A percentile compares a stretch with the other conserved stretches of the same genome.
Conservation (phyloP, 2,888 invertebrate species). For the Apomyelois bistriatella region DNA sequence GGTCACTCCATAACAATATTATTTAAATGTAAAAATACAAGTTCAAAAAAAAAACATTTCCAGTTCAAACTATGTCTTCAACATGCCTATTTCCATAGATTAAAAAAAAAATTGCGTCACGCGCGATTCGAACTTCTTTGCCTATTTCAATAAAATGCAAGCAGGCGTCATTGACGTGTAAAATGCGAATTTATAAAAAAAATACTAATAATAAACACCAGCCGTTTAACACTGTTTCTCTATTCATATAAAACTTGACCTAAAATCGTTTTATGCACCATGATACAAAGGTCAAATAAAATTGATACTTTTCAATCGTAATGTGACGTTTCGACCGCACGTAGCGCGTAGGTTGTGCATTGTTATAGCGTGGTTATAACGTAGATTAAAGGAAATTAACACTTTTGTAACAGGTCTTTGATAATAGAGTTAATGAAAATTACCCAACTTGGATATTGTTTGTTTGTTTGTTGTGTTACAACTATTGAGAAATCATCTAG, state of each 20-base stretch:
- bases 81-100: too few species aligned
- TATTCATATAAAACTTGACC: slow-evolving; percentile 22
- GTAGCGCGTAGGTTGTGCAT: slow-evolving; percentile 15
- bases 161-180: slow-evolving; percentile 5
- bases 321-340: slow-evolving; percentile 21
- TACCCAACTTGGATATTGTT: neutral
- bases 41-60: neutral
- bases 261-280: slow-evolving; percentile 20
- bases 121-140: neutral
- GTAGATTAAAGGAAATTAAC: slow-evolving; percentile 23
- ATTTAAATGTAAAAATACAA: neutral
- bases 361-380: slow-evolving; percentile 23
- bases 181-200: neutral
- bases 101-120: too few species aligned
- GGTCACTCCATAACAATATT: too few species aligned
- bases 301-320: slow-evolving; percentile 19
- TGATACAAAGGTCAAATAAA: slow-evolving; percentile 21
- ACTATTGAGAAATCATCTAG: neutral
- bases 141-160: slow-evolving; percentile 1
- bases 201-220: neutral
- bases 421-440: neutral
- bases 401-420: slow-evolving; percentile 14
- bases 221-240: slow-evolving; percentile 12
- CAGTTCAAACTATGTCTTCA: neutral
- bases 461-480: slow-evolving; percentile 1